Evolutionary conservation across 1,140 invertebrate species (phyloP), one percentile per base, ranked within the genome.

Genomic region (Orius insidiosus): DNA sequence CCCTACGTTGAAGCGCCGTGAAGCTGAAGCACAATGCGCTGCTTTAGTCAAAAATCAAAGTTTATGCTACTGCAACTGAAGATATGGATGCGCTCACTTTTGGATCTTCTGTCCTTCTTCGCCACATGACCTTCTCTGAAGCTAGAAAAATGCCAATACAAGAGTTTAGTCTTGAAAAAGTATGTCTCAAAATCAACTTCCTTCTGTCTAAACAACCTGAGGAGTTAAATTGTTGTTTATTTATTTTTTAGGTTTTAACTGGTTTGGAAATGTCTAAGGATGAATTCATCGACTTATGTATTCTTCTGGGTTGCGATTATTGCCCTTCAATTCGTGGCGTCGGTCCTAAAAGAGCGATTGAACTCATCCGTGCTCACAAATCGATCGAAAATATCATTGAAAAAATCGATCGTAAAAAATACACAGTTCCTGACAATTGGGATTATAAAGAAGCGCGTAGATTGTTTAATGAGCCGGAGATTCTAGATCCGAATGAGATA

Each of bases 31-130:
- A 1, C 95, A 99, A 59, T 99, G 96, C 69, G 93, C 94, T 10
- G 86, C 80, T 15, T 59, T 99, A 52, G 93, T 87, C 0, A 94
- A 92, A 65, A 64, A 10, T 87, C 10, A 92, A 95, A 68, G 90
- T 97, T 0, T 98, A 73, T 64, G 95, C 84, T 1, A 84, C 87
- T 7, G 96, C 94, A 1, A 99, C 96, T 1, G 96, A 99, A 62
- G 96, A 99, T 76, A 99, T 99, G 96, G 96, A 99, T 64, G 90
- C 90, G 0, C 67, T 99, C 3, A 98, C 95, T 0, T 99, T 99
- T 68, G 95, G 94, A 3, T 80, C 90, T 0, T 76, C 66, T 46
- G 71, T 97, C 39, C 66, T 98, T 2, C 62, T 98, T 5, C 68
- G 94, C 1, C 89, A 95, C 60, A 69, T 98, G 49, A 98, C 94